Conservation (phyloP, 2,113 vertebrate genomes). For the Oxyruncus cristatus region DNA sequence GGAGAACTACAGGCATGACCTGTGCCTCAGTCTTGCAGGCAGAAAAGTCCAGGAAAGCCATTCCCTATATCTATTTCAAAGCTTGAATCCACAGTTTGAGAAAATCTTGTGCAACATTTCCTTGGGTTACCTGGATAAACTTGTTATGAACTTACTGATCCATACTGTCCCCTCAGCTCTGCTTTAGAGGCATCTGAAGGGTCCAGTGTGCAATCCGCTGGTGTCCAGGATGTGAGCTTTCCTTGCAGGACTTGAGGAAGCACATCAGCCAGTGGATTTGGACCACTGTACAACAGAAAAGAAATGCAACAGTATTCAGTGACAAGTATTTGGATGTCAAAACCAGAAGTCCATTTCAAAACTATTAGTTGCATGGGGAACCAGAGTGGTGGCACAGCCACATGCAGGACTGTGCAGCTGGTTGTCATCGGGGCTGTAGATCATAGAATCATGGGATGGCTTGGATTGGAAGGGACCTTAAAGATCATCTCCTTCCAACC, state of each 20-base stretch:
- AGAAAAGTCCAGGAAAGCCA: neutral
- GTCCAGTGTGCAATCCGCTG: neutral
- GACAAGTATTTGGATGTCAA: neutral
- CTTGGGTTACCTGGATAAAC: neutral
- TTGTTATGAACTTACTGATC: neutral
- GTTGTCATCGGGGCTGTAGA: neutral
- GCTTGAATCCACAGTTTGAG: neutral
- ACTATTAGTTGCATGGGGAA: rapidly evolving
- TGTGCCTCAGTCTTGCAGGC: neutral
- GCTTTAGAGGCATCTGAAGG: neutral
- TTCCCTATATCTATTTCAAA: neutral
- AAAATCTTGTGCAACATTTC: neutral
- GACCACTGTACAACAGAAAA: neutral
- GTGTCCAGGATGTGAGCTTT: neutral
- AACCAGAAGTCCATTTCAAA: neutral
- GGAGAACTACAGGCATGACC: neutral
- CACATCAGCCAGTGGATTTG: neutral
- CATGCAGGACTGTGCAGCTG: neutral
- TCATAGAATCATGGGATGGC: neutral
- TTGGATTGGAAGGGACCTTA: neutral
- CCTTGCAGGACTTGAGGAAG: neutral
- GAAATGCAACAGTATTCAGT: neutral
- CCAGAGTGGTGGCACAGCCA: neutral
- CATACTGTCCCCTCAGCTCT: neutral
- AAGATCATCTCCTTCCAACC: neutral